Evolutionary conservation across 2,113 vertebrate species (phyloP).

Genomic region (Tringa solitaria): DNA sequence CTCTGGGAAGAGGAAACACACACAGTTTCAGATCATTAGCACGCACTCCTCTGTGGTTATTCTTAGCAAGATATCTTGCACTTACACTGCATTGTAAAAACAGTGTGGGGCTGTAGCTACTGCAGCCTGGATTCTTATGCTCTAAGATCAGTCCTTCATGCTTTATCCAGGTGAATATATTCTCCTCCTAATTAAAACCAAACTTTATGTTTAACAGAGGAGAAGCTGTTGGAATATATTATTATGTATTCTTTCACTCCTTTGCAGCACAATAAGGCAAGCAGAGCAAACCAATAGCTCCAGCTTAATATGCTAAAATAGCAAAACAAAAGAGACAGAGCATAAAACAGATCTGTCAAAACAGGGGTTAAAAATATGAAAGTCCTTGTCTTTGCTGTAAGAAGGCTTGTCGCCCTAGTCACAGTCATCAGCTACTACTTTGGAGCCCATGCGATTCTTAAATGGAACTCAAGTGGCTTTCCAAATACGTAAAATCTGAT

Average conservation of each 20-base stretch:
- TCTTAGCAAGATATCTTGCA: not conserved
- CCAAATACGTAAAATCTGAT: not conserved
- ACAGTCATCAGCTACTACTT: not conserved
- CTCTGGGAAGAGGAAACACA: not conserved
- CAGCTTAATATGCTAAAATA: not conserved
- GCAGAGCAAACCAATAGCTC: not conserved
- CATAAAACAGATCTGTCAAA: not conserved
- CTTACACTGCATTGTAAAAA: not conserved
- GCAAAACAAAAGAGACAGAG: not conserved
- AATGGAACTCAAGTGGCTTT: not conserved
- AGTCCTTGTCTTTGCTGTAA: not conserved
- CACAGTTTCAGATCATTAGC: not conserved
- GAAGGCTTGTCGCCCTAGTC: not conserved
- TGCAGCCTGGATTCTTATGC: not conserved
- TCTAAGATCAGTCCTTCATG: not conserved
- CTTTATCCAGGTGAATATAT: not conserved
- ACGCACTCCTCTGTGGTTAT: not conserved
- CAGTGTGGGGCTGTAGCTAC: not conserved
- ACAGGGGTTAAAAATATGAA: not conserved
- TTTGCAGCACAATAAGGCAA: not conserved
- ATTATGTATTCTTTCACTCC: not conserved
- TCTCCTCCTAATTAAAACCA: not conserved
- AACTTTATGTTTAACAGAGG: not conserved
- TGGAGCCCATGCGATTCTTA: not conserved
- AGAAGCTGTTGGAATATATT: not conserved